A percentile compares a stretch with the other conserved stretches of the same genome.
These are phyloP conservation scores for Amphipyra berbera DNA, from an alignment of 2,888 invertebrate species.

Conservation along the genomic window DNA sequence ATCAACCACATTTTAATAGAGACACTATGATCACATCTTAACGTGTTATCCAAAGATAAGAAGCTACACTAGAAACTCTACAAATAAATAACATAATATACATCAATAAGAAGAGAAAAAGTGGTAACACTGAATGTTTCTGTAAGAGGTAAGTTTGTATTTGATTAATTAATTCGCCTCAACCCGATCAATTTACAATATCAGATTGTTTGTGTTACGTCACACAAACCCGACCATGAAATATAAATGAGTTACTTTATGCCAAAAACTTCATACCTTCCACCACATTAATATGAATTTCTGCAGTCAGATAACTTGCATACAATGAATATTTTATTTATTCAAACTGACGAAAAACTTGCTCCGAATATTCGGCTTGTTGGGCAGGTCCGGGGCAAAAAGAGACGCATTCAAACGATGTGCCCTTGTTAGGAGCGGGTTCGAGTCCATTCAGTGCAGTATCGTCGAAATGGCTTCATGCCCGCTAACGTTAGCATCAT, in stretches of 20 bases:
- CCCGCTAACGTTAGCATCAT: slow-evolving; percentile 32
- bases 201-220: slow-evolving; percentile 26
- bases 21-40: neutral
- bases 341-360: slow-evolving; percentile 76
- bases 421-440: slow-evolving; percentile 61
- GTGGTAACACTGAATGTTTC: neutral
- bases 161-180: slow-evolving; percentile 19
- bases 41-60: neutral
- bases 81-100: neutral
- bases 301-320: slow-evolving; percentile 60
- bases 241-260: slow-evolving; percentile 53
- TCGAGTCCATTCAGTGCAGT: slow-evolving; percentile 43
- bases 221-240: slow-evolving; percentile 27
- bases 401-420: slow-evolving; percentile 71
- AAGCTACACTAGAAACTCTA: neutral
- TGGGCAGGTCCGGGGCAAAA: slow-evolving; percentile 64
- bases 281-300: slow-evolving; percentile 58
- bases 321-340: slow-evolving; percentile 83
- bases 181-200: neutral
- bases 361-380: slow-evolving; percentile 59
- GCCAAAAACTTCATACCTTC: slow-evolving; percentile 56
- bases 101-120: neutral
- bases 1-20: neutral
- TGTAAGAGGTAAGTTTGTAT: slow-evolving; percentile 1
- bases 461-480: slow-evolving; percentile 56